These are phyloP conservation scores for Torymus aiolomorphi DNA, from an alignment of 2,888 invertebrate genomes.

Conservation along the genomic window DNA sequence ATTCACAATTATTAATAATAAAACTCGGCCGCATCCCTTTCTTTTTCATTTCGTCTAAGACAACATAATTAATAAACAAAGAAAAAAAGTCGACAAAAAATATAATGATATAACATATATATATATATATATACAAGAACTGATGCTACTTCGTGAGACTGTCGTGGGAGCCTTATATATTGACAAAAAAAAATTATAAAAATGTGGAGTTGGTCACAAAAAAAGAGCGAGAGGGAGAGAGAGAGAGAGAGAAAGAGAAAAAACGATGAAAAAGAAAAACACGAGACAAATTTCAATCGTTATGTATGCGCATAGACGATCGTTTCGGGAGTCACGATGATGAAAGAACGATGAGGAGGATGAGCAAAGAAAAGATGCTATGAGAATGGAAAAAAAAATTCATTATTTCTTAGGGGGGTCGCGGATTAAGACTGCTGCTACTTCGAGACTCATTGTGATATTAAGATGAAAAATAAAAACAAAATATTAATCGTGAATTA, in stretches of 20 bases:
- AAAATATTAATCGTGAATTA: constrained; percentile 42
- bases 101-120: constrained; percentile 28
- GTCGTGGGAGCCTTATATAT: constrained; percentile 68
- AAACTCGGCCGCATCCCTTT: constrained; percentile 48
- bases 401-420: constrained; percentile 58
- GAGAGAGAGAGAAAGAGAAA: not conserved
- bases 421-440: constrained; percentile 60
- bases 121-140: constrained; percentile 64
- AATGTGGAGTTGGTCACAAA: constrained; percentile 28
- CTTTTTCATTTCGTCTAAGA: constrained; percentile 38
- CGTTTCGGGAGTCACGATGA: constrained; percentile 43
- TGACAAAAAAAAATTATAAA: constrained; percentile 48
- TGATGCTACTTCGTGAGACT: constrained; percentile 70
- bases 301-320: constrained; percentile 54
- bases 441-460: constrained; percentile 65
- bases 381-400: constrained; percentile 33
- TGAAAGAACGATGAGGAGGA: too few relatives aligned
- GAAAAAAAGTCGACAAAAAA: not conserved
- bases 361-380: too few relatives aligned
- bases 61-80: too few relatives aligned
- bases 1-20: constrained; percentile 57
- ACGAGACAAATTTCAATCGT: constrained; percentile 23
- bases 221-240: too few relatives aligned
- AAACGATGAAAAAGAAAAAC: constrained; percentile 23
- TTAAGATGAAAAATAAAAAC: constrained; percentile 55